A percentile compares a stretch with the other conserved stretches of the same genome.
phyloP scores from a whole-genome alignment of 2,797 vertebrate genomes.

The Martes flavigula region DNA sequence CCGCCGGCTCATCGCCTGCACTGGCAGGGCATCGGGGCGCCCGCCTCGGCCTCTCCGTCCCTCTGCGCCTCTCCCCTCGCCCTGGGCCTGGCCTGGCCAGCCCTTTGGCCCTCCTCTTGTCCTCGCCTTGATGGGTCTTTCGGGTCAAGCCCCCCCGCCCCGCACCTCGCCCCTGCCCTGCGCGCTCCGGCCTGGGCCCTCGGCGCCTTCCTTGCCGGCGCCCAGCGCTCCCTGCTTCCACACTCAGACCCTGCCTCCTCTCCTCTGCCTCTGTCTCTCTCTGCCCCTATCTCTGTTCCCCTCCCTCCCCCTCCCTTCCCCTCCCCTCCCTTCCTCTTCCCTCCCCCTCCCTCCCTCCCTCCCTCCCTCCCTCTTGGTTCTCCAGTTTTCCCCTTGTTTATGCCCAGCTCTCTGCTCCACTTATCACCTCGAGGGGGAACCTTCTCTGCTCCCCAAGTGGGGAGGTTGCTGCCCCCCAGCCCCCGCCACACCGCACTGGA shows the following conservation, averaged over 20 bases:
- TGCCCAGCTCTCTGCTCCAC: slow-evolving; percentile 24
- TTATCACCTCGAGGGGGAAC: slow-evolving; percentile 24
- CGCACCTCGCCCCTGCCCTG: neutral
- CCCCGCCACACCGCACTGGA: fast-evolving
- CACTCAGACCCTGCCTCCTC: neutral
- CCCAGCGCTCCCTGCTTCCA: neutral
- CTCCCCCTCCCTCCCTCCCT: neutral
- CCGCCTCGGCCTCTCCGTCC: neutral
- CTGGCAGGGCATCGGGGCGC: neutral
- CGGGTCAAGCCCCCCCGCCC: neutral
- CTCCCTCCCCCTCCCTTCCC: neutral
- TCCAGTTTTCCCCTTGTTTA: slow-evolving; percentile 56
- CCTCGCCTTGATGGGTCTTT: neutral
- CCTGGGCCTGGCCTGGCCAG: neutral
- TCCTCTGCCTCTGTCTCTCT: neutral
- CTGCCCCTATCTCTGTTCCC: slow-evolving; percentile 2
- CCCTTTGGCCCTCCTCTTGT: neutral
- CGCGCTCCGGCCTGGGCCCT: neutral
- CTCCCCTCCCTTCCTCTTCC: neutral
- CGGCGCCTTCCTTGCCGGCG: fast-evolving
- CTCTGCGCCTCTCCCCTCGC: neutral
- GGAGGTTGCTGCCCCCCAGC: neutral
- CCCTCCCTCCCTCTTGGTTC: slow-evolving; percentile 6
- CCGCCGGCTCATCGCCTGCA: neutral
- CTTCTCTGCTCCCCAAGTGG: neutral